Evolutionary conservation across 2,888 invertebrate species (phyloP).

Genomic region (Drymonia ruficornis): DNA sequence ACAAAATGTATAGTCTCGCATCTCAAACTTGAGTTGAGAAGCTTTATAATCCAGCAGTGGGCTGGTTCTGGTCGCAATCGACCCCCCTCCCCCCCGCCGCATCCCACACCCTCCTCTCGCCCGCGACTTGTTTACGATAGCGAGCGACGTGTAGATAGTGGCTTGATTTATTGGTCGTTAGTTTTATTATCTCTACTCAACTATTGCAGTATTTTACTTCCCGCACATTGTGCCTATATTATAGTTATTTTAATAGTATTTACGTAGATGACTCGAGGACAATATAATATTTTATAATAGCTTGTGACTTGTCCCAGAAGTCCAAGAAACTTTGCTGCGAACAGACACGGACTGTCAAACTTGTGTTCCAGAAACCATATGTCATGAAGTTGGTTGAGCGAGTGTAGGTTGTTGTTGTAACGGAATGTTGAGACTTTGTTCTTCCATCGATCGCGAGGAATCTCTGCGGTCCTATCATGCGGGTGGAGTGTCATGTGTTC

Average conservation of each 20-base stretch:
- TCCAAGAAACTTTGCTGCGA: not conserved
- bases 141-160: not conserved
- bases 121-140: conserved; percentile 3
- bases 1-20: no score
- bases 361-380: not conserved
- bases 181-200: conserved; percentile 1
- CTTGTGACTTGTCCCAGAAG: no score
- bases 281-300: no score
- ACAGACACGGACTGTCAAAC: not conserved
- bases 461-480: no score
- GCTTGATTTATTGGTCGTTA: not conserved
- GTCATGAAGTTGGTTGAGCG: not conserved
- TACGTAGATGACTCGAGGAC: no score
- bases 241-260: no score
- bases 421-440: not conserved
- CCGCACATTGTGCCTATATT: not conserved
- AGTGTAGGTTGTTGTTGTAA: not conserved
- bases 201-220: not conserved
- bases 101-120: not conserved
- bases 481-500: no score
- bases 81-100: no score
- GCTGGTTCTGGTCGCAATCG: not conserved
- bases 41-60: not conserved
- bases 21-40: not conserved
- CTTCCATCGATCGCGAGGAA: no score